These are phyloP conservation scores for Diuraphis noxia DNA, from an alignment of 1,140 invertebrate genomes.

Conservation along the genomic window DNA sequence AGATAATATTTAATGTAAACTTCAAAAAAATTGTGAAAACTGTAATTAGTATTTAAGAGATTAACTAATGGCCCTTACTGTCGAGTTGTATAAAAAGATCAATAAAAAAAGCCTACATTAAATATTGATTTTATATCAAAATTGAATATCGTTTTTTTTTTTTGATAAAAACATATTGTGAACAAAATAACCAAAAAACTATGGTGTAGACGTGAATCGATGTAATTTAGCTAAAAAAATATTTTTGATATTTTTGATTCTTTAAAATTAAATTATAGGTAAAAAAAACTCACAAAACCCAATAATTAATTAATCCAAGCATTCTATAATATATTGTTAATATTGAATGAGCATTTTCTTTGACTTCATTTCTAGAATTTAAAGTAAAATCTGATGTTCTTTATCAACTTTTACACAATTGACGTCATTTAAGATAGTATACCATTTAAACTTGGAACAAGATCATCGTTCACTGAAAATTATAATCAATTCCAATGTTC, in stretches of 20 bases:
- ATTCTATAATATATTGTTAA: background rate
- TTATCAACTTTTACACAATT: background rate
- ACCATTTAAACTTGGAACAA: background rate
- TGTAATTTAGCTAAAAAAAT: background rate
- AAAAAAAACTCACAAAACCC: background rate
- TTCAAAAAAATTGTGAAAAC: too few species aligned
- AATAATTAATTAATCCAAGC: background rate
- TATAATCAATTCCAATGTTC: background rate
- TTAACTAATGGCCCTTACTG: too few species aligned
- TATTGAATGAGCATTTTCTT: background rate
- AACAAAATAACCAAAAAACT: background rate
- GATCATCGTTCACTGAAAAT: background rate
- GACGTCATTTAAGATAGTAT: conserved; percentile 13
- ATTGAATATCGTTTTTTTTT: too few species aligned
- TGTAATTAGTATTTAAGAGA: too few species aligned
- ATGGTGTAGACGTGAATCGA: too few species aligned
- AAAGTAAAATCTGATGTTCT: background rate
- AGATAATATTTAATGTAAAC: too few species aligned
- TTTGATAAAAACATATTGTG: background rate
- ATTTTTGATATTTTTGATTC: background rate
- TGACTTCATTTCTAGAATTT: background rate
- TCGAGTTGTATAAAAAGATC: too few species aligned
- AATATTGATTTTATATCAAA: too few species aligned
- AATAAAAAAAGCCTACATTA: too few species aligned
- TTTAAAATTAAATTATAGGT: background rate